Evolutionary conservation across 2,888 invertebrate genomes (phyloP).

Genomic region (Cryptosula pallasiana): DNA sequence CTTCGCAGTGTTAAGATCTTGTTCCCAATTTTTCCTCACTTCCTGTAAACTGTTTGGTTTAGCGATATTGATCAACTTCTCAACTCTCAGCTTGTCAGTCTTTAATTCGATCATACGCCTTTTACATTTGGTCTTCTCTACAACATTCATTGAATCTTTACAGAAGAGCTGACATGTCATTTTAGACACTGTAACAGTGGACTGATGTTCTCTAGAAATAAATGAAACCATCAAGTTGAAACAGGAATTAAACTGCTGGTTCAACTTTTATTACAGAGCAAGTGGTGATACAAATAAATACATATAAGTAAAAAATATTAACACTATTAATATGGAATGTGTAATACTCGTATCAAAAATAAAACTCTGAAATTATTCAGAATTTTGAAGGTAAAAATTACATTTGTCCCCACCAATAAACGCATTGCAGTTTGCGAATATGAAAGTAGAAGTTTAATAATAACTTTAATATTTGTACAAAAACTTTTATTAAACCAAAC

Average conservation of each 20-base stretch:
- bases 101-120: constrained; percentile 64
- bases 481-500: too few species aligned
- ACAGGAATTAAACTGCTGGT: too few species aligned
- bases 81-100: constrained; percentile 64
- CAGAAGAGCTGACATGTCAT: too few species aligned
- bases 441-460: neutral
- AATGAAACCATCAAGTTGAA: too few species aligned
- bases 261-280: too few species aligned
- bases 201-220: too few species aligned
- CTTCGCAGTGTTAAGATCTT: constrained; percentile 22
- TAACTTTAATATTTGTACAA: too few species aligned
- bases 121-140: constrained; percentile 50
- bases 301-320: too few species aligned
- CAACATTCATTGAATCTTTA: too few species aligned
- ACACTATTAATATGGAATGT: neutral
- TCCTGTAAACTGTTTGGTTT: constrained; percentile 53
- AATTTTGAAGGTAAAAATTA: neutral
- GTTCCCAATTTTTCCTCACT: too few species aligned
- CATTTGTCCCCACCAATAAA: neutral
- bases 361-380: neutral
- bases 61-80: constrained; percentile 67
- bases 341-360: neutral
- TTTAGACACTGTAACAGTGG: too few species aligned
- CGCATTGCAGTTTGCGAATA: neutral
- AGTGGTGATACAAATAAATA: too few species aligned